phyloP scores from a whole-genome alignment of 2,113 vertebrate genomes.

The Pao palembangensis region DNA sequence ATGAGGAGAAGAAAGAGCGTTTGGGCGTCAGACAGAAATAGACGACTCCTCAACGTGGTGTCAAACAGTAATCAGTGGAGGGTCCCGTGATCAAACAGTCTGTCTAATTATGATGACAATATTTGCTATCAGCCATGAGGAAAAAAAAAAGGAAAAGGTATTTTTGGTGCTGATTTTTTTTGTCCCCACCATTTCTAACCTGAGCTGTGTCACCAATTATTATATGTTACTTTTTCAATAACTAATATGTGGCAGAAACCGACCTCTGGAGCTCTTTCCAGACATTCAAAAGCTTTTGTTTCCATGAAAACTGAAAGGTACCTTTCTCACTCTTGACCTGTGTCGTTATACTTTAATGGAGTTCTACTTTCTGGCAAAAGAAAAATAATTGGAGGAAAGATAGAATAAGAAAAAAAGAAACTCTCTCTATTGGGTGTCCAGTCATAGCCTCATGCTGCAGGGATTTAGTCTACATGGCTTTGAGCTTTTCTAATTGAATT shows the following conservation, averaged over 20 bases:
- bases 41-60: constrained; percentile 53
- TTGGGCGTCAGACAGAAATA: constrained; percentile 51
- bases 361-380: background rate
- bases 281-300: background rate
- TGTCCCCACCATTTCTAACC: background rate
- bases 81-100: constrained; percentile 37
- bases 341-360: constrained; percentile 15
- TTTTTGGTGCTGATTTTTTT: constrained; percentile 28
- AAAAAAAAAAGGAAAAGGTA: constrained; percentile 23
- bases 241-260: background rate
- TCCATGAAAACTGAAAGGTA: constrained; percentile 10
- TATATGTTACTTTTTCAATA: no score
- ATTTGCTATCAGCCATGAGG: constrained; percentile 31
- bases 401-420: background rate
- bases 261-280: background rate
- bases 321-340: constrained; percentile 7
- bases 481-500: constrained; percentile 53
- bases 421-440: constrained; percentile 30
- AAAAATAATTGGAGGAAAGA: background rate
- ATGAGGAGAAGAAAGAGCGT: constrained; percentile 36
- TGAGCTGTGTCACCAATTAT: background rate
- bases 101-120: constrained; percentile 43
- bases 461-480: constrained; percentile 37
- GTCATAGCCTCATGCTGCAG: constrained; percentile 32
- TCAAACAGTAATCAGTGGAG: constrained; percentile 46